phyloP scores from a whole-genome alignment of 2,797 vertebrate species.

The Erpetoichthys calabaricus region DNA sequence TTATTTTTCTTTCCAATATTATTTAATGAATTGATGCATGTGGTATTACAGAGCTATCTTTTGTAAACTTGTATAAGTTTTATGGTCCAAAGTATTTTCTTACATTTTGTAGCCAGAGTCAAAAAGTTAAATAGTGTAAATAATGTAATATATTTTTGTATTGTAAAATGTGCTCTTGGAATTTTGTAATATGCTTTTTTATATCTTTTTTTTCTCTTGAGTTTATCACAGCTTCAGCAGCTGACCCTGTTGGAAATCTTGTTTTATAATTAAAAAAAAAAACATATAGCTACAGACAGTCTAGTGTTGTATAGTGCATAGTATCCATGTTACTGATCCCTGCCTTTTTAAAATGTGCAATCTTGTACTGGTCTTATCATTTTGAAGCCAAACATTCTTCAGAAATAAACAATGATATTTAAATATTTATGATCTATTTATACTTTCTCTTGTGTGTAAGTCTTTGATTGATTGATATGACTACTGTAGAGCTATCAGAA shows the following conservation, averaged over 20 bases:
- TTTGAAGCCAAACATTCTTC: slow-evolving; percentile 4
- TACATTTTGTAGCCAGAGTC: slow-evolving; percentile 42
- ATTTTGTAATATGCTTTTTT: slow-evolving; percentile 5
- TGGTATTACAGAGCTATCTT: slow-evolving; percentile 36
- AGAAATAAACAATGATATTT: slow-evolving; percentile 16
- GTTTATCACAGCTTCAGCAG: neutral
- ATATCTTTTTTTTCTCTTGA: slow-evolving; percentile 5
- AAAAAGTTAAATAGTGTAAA: slow-evolving; percentile 55
- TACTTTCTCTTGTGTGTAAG: no score
- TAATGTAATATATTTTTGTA: slow-evolving; percentile 65
- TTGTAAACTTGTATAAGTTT: slow-evolving; percentile 39
- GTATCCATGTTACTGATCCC: neutral
- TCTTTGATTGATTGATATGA: no score
- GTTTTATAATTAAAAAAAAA: neutral
- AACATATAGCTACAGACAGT: neutral
- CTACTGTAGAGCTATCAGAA: no score
- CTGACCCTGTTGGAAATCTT: no score
- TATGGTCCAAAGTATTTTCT: slow-evolving; percentile 46
- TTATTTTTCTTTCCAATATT: slow-evolving; percentile 61
- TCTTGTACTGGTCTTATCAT: neutral
- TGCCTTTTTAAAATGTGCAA: neutral
- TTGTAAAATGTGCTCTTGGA: slow-evolving; percentile 5
- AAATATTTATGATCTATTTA: slow-evolving; percentile 1
- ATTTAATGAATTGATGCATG: slow-evolving; percentile 53
- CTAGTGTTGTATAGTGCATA: neutral